Percentiles rank a stretch among this genome's conserved stretches.
These are phyloP conservation scores for Sialis lutaria DNA, from an alignment of 2,888 invertebrate genomes.

Conservation along the genomic window DNA sequence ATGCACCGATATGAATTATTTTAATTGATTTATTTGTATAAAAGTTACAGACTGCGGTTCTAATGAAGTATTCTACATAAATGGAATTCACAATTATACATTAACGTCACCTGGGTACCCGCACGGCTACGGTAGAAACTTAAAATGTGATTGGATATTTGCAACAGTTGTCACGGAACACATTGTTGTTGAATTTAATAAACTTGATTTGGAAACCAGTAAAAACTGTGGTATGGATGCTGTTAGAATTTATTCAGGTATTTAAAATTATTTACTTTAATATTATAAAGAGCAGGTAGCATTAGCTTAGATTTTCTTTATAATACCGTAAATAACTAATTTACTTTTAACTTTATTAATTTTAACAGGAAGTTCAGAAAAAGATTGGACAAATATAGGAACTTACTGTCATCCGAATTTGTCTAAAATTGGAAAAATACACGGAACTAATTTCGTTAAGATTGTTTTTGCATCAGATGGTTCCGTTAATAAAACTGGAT, in stretches of 20 bases:
- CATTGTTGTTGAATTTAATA: slow-evolving; percentile 34
- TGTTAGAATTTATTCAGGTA: slow-evolving; percentile 39
- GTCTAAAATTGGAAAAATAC: slow-evolving; percentile 16
- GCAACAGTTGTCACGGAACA: slow-evolving; percentile 40
- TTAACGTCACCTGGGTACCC: slow-evolving; percentile 67
- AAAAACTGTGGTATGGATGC: slow-evolving; percentile 40
- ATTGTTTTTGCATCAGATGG: slow-evolving; percentile 48
- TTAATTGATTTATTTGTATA: background rate
- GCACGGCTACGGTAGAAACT: slow-evolving; percentile 36
- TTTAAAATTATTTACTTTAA: slow-evolving; percentile 9
- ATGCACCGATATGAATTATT: too few species aligned
- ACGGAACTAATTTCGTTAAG: slow-evolving; percentile 35
- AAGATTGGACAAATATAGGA: slow-evolving; percentile 33
- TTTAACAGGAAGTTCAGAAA: slow-evolving; percentile 16
- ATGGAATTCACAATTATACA: slow-evolving; percentile 12
- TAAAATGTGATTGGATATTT: slow-evolving; percentile 61
- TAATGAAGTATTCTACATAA: slow-evolving; percentile 16
- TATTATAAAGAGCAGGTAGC: too few species aligned
- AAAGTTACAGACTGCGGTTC: slow-evolving; percentile 18
- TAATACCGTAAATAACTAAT: too few species aligned
- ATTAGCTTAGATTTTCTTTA: too few species aligned
- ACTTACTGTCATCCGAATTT: slow-evolving; percentile 34
- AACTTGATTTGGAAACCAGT: slow-evolving; percentile 41
- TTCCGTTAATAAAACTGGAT: slow-evolving; percentile 46
- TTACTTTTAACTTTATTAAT: too few species aligned